Evolutionary conservation across 2,113 vertebrate genomes (phyloP).

Genomic region (Etheostoma cragini): DNA sequence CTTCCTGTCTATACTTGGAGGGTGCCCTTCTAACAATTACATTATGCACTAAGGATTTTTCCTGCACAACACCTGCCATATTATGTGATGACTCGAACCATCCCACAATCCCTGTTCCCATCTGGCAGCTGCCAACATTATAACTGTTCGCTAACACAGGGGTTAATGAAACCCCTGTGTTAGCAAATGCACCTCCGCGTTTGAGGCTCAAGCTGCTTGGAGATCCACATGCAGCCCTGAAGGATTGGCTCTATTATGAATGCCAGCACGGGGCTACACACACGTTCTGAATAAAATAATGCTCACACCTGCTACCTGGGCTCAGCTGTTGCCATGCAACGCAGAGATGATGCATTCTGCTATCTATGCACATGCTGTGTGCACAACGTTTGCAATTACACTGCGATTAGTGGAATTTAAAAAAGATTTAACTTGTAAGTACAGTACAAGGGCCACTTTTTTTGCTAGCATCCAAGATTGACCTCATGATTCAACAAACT

Average conservation of each 20-base stretch:
- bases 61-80: slow-evolving; percentile 71
- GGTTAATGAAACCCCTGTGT: slow-evolving; percentile 78
- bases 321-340: slow-evolving; percentile 78
- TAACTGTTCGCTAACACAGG: slow-evolving; percentile 73
- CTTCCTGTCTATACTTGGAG: slow-evolving; percentile 6
- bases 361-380: slow-evolving; percentile 59
- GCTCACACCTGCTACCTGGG: slow-evolving; percentile 80
- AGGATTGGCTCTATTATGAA: slow-evolving; percentile 79
- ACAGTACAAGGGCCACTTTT: slow-evolving; percentile 33
- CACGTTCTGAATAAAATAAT: slow-evolving; percentile 76
- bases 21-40: slow-evolving; percentile 56
- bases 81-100: slow-evolving; percentile 69
- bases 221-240: slow-evolving; percentile 73
- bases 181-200: slow-evolving; percentile 66
- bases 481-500: slow-evolving; percentile 13
- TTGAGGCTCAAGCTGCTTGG: slow-evolving; percentile 77
- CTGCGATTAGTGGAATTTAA: slow-evolving; percentile 66
- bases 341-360: slow-evolving; percentile 60
- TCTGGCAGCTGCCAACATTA: slow-evolving; percentile 77
- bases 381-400: slow-evolving; percentile 72
- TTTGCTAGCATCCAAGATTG: slow-evolving; percentile 20
- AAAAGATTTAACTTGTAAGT: slow-evolving; percentile 44
- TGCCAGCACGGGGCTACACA: slow-evolving; percentile 71
- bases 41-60: slow-evolving; percentile 57
- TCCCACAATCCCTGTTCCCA: slow-evolving; percentile 68